Conservation (phyloP, 2,797 vertebrate genomes). For the Onychomys arenicola region DNA sequence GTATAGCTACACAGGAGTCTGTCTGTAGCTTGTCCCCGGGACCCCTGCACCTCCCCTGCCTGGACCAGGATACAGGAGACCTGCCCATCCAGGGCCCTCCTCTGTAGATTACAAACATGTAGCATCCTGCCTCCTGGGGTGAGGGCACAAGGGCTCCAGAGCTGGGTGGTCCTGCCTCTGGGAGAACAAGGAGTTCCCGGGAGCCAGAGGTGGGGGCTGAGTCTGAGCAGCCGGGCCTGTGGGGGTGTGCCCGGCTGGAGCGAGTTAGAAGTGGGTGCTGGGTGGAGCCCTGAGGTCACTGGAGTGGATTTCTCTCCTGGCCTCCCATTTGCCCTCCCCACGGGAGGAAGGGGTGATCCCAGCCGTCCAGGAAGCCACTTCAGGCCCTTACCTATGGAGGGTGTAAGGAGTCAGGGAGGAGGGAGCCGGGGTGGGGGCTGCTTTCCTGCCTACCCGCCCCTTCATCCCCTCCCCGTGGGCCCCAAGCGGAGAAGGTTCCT, state of each 20-base stretch:
- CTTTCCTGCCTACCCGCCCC: neutral
- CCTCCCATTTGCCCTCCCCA: slow-evolving; percentile 20
- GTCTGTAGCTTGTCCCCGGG: slow-evolving; percentile 69
- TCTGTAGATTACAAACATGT: neutral
- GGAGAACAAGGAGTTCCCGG: neutral
- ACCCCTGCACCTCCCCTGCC: neutral
- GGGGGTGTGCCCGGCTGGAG: slow-evolving; percentile 42
- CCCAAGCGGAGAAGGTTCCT: slow-evolving; percentile 49
- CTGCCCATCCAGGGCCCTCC: slow-evolving; percentile 41
- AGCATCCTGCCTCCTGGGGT: neutral
- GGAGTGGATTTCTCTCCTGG: neutral
- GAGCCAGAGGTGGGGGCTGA: neutral
- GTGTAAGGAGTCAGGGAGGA: neutral
- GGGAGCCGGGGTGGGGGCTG: neutral
- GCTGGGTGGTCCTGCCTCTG: slow-evolving; percentile 58
- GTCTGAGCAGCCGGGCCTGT: neutral
- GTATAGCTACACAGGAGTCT: slow-evolving; percentile 80
- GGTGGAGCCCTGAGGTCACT: slow-evolving; percentile 33
- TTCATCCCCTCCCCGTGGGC: neutral
- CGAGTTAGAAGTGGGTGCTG: neutral
- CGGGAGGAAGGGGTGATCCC: neutral
- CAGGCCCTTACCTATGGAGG: neutral
- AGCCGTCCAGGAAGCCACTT: slow-evolving; percentile 19
- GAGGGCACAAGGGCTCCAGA: neutral
- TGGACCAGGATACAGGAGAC: slow-evolving; percentile 41